phyloP scores from a whole-genome alignment of 1,140 invertebrate genomes.

The Sinella curviseta region DNA sequence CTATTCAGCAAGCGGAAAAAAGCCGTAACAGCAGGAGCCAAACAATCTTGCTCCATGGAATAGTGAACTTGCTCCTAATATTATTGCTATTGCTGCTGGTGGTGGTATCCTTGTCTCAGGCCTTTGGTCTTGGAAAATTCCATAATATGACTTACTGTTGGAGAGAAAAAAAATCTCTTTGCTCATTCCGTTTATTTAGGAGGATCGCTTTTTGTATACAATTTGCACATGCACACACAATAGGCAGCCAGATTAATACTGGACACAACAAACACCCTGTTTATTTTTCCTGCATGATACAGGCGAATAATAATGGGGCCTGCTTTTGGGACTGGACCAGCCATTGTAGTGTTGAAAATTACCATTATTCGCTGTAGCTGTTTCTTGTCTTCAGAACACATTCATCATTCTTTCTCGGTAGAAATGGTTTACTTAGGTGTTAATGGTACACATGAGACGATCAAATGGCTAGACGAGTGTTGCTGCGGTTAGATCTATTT shows the following conservation, averaged over 20 bases:
- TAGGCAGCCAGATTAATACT: neutral
- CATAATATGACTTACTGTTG: neutral
- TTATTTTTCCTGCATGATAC: neutral
- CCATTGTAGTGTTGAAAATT: neutral
- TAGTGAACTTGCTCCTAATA: neutral
- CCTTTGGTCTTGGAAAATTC: neutral
- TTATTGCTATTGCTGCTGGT: neutral
- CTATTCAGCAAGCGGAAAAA: constrained; percentile 25
- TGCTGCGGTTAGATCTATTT: constrained; percentile 5
- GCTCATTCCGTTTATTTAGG: neutral
- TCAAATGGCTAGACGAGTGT: neutral
- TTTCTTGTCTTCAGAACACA: neutral
- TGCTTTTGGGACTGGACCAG: neutral
- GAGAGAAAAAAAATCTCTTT: neutral
- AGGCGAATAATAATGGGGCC: neutral
- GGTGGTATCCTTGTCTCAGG: neutral
- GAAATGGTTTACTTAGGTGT: constrained; percentile 24
- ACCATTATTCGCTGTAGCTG: neutral
- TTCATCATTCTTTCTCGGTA: constrained; percentile 13
- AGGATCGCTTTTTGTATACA: neutral
- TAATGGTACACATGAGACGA: constrained; percentile 12
- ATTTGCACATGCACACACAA: neutral
- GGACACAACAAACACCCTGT: neutral
- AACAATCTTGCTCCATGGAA: neutral
- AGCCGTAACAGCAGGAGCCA: constrained; percentile 20